Base-by-base conservation (phyloP, 1,140 invertebrate genomes). In the Drosophila lacteicornis region DNA sequence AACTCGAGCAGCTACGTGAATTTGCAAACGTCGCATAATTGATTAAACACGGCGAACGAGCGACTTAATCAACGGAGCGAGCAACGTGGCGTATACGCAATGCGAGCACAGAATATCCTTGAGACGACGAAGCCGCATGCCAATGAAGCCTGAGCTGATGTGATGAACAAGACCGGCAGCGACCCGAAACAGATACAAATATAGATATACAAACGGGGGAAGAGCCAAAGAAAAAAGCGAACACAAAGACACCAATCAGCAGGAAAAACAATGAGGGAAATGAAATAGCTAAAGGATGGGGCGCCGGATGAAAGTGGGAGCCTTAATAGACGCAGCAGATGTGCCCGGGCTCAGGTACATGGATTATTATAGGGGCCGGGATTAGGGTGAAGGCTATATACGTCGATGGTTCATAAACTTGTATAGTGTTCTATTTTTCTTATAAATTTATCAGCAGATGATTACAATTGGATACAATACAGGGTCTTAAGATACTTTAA, bases 231-330 rank as follows among this genome's bases (percentile, higher is more conserved):
- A 66, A 69, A 75, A 65, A 68, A 38, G 3, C 13, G 36, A 56
- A 82, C 63, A 84, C 69, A 91, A 84, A 79, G 86, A 62, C 79
- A 82, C 62, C 86, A 91, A 88, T 90, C 85, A 88, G 85, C 68
- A 78, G 62, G 75, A 78, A 79, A 78, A 88, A 84, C 75, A 76
- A 62, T 65, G 59, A 46, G 56, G 83, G 53, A 38, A 59, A 61
- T 17, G n/a, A 73, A 74, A 74, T 63, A 30, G 70, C 17, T 42
- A 53, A 56, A 30, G 55, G 63, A 74, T 30, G 67, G 17, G 58
- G 57, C 43, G 36, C 49, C 53, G 62, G 11, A 50, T 71, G 27
- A 42, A 56, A 50, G 53, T 50, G 25, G 70, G 38, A 30, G 53
- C 66, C 69, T 66, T 74, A 87, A 78, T 83, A 88, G 84, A 77